Base-by-base conservation (phyloP, 2,888 invertebrate genomes). In the Leptinotarsa juncta region DNA sequence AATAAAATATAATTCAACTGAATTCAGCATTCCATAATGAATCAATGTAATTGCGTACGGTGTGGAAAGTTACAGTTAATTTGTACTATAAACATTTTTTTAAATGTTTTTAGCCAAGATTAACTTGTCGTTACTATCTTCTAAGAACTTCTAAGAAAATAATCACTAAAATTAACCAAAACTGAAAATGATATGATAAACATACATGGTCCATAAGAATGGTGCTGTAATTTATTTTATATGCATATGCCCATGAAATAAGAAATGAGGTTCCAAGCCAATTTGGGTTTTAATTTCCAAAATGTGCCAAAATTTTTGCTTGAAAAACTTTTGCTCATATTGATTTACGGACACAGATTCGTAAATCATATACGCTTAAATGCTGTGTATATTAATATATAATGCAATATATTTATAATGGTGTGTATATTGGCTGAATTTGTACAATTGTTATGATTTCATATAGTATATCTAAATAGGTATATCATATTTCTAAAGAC, bases 391-490 rank as follows among this genome's bases (percentile, higher is more conserved):
- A 87, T 86, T 84, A 83, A 84, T 83, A 85, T 85, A 85, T 85
- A 86, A 87, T 87, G 88, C 88, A 88, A 88, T 88, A 87, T 86
- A 85, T 83, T 82, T 85, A 84, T 87, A 88, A 82, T 81, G 83
- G 83, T 87, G 84, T 87, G 85, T 87, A 86, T 87, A 87, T 87
- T 84, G 86, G 87, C 87, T 87, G 87, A 87, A 86, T 83, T 81
- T 88, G 88, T 88, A 88, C 88, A 88, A 88, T 87, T 88, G 88
- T 88, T 88, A 88, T 88, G 84, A 87, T 88, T 88, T 88, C 87
- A 88, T 87, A 88, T 87, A 88, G 87, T 86, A 87, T 88, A 88
- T 88, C 75, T 73, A 70, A 70, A 75, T 75, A 75, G 75, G 70
- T 73, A 75, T 72, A 75, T 72, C 66, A 55, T 75, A 75, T 67